These are phyloP conservation scores for Rousettus leschenaultii DNA, from an alignment of 2,113 vertebrate genomes.

Conservation along the genomic window DNA sequence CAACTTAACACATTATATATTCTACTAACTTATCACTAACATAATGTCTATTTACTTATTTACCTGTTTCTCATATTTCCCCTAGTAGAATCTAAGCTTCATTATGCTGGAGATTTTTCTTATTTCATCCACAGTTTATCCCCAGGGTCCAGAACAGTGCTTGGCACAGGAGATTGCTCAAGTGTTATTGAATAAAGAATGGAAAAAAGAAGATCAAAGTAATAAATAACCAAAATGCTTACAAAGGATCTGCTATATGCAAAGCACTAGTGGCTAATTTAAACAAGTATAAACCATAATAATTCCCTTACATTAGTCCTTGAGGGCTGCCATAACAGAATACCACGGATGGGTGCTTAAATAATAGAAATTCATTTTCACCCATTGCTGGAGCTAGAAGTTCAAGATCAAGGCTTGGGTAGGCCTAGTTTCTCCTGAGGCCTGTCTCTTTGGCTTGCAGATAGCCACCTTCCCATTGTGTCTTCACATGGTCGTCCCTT, in stretches of 20 bases:
- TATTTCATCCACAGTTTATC: not conserved
- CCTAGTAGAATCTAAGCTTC: not conserved
- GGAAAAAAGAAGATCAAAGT: not conserved
- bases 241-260: not conserved
- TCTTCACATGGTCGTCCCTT: not conserved
- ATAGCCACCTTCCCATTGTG: not conserved
- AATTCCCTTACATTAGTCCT: not conserved
- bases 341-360: not conserved
- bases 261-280: not conserved
- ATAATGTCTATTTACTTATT: not conserved
- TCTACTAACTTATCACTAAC: not conserved
- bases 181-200: not conserved
- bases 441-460: not conserved
- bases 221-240: not conserved
- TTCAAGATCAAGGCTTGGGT: not conserved
- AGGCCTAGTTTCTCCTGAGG: not conserved
- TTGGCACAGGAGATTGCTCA: not conserved
- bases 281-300: not conserved
- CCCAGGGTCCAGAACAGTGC: not conserved
- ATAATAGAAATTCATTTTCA: not conserved
- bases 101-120: not conserved
- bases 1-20: not conserved
- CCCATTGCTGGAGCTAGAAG: not conserved
- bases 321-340: not conserved
- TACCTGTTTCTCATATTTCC: not conserved